Base-by-base conservation (phyloP, 1,140 invertebrate genomes). In the Geopemphigus sp. region DNA sequence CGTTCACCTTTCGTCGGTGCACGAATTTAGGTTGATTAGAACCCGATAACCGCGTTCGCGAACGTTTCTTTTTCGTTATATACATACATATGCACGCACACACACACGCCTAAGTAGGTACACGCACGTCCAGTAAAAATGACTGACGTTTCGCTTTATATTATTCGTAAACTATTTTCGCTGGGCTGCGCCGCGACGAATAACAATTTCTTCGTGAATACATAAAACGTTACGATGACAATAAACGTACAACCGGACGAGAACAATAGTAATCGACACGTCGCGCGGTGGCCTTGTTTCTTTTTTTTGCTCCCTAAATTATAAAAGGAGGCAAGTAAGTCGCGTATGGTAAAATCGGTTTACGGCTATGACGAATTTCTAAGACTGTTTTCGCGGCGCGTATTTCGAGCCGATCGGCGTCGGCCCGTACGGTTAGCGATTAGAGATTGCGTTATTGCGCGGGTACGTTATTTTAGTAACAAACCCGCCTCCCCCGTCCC, bases 281-380 rank as follows among this genome's bases (percentile, higher is more conserved):
- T 53, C 15, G n/a, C n/a, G n/a, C n/a, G n/a, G n/a, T n/a, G 22
- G 47, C 47, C 66, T 53, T 70, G 14, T 68, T 70, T 54, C 53
- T 14, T 39, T 39, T 39, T 39, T 39, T 39, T 39, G n/a, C 32
- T 39, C 3, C 8, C 8, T 54, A 26, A n/a, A 54, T n/a, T 72
- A 54, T 29, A n/a, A 72, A 72, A 54, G 4, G 50, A 72, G 19
- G 29, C 47, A 22, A 72, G 68, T 54, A 72, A 54, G 68, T 72
- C 50, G 17, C 66, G 22, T 22, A 8, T 4, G n/a, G 66, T 53
- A 72, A 72, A 72, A 54, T 54, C 24, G n/a, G 2, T 72, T 53
- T 72, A 24, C 47, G 66, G 47, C 68, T 29, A 29, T 54, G 24
- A 72, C 68, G 29, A 72, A 72, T 72, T 54, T 54, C 24, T 72